Conservation (phyloP, 2,888 invertebrate genomes). For the Acrobeloides nanus region DNA sequence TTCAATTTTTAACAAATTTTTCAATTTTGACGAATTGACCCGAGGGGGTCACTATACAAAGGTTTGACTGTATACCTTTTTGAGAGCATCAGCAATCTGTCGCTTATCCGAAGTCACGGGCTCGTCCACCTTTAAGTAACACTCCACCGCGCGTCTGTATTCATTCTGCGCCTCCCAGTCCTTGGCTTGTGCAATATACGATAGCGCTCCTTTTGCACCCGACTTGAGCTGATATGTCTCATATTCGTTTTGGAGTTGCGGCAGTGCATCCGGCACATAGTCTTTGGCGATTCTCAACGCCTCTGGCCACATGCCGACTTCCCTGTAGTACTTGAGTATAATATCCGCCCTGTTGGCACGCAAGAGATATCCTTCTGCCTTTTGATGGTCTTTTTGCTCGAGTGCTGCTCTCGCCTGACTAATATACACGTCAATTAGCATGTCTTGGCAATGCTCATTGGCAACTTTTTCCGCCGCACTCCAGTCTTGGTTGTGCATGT, state of each 20-base stretch:
- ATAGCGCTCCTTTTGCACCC: conserved; percentile 50
- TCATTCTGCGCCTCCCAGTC: conserved; percentile 72
- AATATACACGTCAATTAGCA: conserved; percentile 60
- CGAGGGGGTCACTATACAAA: too few relatives aligned
- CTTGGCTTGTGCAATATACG: conserved; percentile 59
- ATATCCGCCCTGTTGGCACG: conserved; percentile 84
- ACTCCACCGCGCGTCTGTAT: conserved; percentile 69
- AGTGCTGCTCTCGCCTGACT: conserved; percentile 66
- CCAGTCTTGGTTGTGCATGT: conserved; percentile 75
- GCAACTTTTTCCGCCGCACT: conserved; percentile 79
- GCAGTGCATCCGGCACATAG: conserved; percentile 69
- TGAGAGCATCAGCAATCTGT: conserved; percentile 60
- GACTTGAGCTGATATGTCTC: conserved; percentile 58
- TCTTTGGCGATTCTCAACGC: conserved; percentile 88
- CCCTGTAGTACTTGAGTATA: conserved; percentile 66
- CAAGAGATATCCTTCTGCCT: conserved; percentile 76
- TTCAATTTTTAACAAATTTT: too few relatives aligned
- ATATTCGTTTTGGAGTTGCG: conserved; percentile 65
- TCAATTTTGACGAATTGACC: too few relatives aligned
- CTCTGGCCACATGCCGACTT: conserved; percentile 82
- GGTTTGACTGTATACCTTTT: too few relatives aligned
- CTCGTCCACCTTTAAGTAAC: conserved; percentile 64
- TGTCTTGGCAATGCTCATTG: conserved; percentile 69
- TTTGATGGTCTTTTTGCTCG: conserved; percentile 54
- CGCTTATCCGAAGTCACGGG: conserved; percentile 16